Evolutionary conservation across 2,113 vertebrate genomes (phyloP).

Genomic region (Catharus minimus): DNA sequence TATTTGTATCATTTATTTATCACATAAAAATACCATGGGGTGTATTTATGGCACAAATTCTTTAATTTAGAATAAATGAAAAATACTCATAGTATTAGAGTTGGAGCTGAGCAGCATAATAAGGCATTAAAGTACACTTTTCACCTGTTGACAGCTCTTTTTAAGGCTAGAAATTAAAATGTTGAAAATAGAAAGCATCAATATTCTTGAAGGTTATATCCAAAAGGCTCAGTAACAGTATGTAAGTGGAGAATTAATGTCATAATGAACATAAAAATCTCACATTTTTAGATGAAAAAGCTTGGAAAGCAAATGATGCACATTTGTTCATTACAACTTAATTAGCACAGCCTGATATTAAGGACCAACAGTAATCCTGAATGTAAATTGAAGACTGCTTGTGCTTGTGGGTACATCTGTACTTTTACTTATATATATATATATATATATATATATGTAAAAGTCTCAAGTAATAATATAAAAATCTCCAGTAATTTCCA

Average conservation of each 20-base stretch:
- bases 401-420: neutral
- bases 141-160: slow-evolving; percentile 6
- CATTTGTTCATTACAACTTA: neutral
- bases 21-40: neutral
- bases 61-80: slow-evolving; percentile 7
- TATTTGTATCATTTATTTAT: neutral
- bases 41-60: neutral
- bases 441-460: too few species aligned
- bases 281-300: neutral
- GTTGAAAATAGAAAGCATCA: slow-evolving; percentile 8
- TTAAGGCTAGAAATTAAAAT: slow-evolving; percentile 20
- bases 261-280: neutral
- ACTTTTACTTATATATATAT: neutral
- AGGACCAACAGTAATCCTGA: neutral
- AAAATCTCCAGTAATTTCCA: neutral
- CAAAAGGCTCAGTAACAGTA: slow-evolving; percentile 9
- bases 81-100: neutral
- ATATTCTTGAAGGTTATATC: slow-evolving; percentile 39
- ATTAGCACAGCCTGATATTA: slow-evolving; percentile 11
- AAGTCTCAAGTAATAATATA: neutral
- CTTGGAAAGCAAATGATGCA: neutral
- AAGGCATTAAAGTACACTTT: slow-evolving; percentile 11
- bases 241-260: slow-evolving; percentile 12
- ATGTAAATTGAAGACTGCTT: neutral
- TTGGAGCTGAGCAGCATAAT: slow-evolving; percentile 9